Percentiles rank a stretch among this genome's conserved stretches.
phyloP scores from a whole-genome alignment of 2,888 invertebrate species.

The Eumacrocentrus americanus region DNA sequence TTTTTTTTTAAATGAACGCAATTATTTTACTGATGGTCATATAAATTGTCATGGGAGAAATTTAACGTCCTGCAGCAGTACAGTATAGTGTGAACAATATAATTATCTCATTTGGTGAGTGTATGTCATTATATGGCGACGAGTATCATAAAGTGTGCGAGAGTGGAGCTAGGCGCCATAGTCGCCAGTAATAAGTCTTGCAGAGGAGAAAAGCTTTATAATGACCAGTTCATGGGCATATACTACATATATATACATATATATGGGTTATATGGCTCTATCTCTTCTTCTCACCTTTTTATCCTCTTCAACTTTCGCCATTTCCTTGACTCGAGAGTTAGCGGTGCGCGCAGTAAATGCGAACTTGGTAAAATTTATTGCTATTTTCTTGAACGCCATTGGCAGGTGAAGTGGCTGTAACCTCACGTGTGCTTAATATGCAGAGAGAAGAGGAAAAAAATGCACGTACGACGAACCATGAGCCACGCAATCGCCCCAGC shows the following conservation, averaged over 20 bases:
- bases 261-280: background rate
- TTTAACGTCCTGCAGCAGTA: background rate
- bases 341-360: background rate
- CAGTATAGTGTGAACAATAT: background rate
- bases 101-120: background rate
- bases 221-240: background rate
- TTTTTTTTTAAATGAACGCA: background rate
- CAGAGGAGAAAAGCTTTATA: background rate
- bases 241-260: conserved; percentile 12
- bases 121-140: background rate
- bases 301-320: conserved; percentile 12
- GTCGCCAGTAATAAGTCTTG: conserved; percentile 1
- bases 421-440: conserved; percentile 40
- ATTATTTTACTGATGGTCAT: background rate
- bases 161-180: background rate
- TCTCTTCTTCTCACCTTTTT: background rate
- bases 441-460: conserved; percentile 17
- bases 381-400: conserved; percentile 23
- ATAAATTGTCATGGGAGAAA: background rate
- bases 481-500: conserved; percentile 14
- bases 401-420: conserved; percentile 5
- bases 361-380: conserved; percentile 29
- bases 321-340: conserved; percentile 10
- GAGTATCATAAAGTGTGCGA: background rate
- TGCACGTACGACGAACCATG: conserved; percentile 15